A percentile compares a stretch with the other conserved stretches of the same genome.
Conservation (phyloP, 2,113 vertebrate genomes). For the Haplochromis burtoni region DNA sequence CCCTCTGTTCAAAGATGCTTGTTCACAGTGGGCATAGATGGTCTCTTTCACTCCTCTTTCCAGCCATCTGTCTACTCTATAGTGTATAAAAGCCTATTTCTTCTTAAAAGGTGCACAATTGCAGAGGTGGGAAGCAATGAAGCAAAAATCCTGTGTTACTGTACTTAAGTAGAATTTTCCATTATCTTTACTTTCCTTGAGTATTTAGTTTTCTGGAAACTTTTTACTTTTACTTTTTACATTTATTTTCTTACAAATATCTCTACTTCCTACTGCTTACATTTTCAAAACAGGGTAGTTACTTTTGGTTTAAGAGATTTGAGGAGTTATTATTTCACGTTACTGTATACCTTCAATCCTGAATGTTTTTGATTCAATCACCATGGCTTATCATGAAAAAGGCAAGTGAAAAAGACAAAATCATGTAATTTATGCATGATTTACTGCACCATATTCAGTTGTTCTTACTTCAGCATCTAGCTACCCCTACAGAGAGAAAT, state of each 20-base stretch:
- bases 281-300: neutral
- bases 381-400: neutral
- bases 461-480: neutral
- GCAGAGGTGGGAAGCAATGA: neutral
- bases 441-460: neutral
- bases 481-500: neutral
- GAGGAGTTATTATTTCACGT: neutral
- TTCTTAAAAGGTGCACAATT: neutral
- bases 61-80: neutral
- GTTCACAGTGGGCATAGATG: neutral
- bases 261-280: neutral
- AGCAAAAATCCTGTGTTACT: neutral
- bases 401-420: neutral
- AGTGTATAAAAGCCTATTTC: neutral
- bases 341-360: neutral
- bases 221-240: neutral
- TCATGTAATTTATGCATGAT: neutral
- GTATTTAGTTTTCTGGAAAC: neutral
- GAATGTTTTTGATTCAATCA: neutral
- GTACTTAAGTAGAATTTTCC: neutral
- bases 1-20: neutral
- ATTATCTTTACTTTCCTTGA: neutral
- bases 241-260: neutral
- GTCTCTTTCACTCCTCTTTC: neutral
- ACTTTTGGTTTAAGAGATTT: neutral